Percentiles rank a stretch among this genome's conserved stretches.
Conservation (phyloP, 2,888 invertebrate species). For the Agrochola macilenta region DNA sequence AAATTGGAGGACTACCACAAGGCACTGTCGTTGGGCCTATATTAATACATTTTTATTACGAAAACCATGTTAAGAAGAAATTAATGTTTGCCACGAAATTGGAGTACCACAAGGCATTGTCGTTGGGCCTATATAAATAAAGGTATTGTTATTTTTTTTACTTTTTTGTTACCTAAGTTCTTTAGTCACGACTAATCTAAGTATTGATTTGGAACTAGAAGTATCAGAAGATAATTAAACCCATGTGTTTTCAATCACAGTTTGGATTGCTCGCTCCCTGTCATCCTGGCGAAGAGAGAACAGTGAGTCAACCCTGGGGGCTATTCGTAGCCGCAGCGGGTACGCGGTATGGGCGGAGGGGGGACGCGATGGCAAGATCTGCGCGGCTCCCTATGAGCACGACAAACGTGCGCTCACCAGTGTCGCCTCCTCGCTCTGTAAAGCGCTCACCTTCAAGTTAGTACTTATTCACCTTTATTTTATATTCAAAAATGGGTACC, state of each 20-base stretch:
- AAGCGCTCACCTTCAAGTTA: slow-evolving; percentile 94
- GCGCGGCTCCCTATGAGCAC: slow-evolving; percentile 94
- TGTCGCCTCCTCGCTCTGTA: slow-evolving; percentile 95
- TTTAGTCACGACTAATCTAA: background rate
- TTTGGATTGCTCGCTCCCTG: slow-evolving; percentile 94
- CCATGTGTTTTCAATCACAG: slow-evolving; percentile 81
- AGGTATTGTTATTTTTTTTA: background rate
- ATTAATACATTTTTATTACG: no score
- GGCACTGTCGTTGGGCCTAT: background rate
- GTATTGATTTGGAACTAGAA: background rate
- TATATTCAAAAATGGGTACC: background rate
- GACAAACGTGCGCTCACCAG: slow-evolving; percentile 92
- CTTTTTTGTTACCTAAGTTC: background rate
- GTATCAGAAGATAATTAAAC: background rate
- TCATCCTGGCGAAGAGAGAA: slow-evolving; percentile 91
- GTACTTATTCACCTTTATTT: slow-evolving; percentile 26
- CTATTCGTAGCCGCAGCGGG: slow-evolving; percentile 93
- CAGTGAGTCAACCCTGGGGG: slow-evolving; percentile 92
- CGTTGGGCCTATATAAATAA: background rate
- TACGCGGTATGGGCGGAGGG: slow-evolving; percentile 96
- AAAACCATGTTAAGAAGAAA: no score
- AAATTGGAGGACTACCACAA: slow-evolving; percentile 1
- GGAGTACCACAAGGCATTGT: no score
- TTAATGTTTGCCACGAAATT: no score
- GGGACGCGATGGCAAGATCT: slow-evolving; percentile 94